Conservation (phyloP, 2,888 invertebrate genomes). For the Synanthedon andrenaeformis region DNA sequence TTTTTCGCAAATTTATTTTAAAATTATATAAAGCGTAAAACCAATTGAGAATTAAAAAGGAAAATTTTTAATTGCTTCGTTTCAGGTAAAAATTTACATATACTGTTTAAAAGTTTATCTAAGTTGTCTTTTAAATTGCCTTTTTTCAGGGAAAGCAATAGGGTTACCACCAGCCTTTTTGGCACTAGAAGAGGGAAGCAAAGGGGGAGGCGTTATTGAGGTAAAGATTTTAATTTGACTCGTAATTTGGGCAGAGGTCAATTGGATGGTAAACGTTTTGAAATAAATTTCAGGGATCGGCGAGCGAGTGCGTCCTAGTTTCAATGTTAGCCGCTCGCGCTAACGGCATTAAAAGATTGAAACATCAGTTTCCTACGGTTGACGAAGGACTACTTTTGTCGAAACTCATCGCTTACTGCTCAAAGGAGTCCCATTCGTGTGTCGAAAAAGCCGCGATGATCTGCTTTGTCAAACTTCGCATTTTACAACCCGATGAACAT, state of each 20-base stretch:
- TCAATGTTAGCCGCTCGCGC: conserved; percentile 93
- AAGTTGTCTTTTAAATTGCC: no score
- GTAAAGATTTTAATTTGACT: conserved; percentile 50
- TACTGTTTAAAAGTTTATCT: no score
- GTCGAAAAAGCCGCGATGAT: conserved; percentile 96
- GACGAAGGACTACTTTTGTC: conserved; percentile 92
- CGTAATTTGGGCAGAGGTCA: neutral
- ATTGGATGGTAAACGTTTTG: neutral
- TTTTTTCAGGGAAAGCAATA: conserved; percentile 82
- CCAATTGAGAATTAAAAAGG: neutral
- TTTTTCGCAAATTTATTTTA: neutral
- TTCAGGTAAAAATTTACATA: no score
- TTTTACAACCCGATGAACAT: conserved; percentile 88
- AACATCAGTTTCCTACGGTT: conserved; percentile 85
- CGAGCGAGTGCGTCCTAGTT: conserved; percentile 94
- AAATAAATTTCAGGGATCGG: conserved; percentile 79
- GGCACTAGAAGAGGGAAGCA: conserved; percentile 84
- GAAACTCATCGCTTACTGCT: conserved; percentile 93
- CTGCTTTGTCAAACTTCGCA: conserved; percentile 89
- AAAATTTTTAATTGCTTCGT: neutral
- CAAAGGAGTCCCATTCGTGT: conserved; percentile 91
- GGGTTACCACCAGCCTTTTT: conserved; percentile 91
- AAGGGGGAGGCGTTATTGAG: conserved; percentile 95
- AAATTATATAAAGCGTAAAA: neutral
- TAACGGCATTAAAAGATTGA: conserved; percentile 86